Base-by-base conservation (phyloP, 2,888 invertebrate species). In the Andrena hattorfiana region DNA sequence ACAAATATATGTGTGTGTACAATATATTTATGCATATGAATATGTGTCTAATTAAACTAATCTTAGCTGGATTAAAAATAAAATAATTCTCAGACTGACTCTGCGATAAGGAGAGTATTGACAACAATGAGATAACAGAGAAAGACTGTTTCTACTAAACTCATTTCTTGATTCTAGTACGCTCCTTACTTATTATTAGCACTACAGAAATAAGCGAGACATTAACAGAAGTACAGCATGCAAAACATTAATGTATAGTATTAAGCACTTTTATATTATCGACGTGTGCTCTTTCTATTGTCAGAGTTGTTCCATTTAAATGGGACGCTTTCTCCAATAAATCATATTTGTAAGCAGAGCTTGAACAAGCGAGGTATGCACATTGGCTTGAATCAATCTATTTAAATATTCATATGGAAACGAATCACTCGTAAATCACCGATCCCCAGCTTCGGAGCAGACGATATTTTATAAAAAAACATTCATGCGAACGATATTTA, bases 71-170 rank as follows among this genome's bases (percentile, higher is more conserved):
- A 72, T 68, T 67, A 81, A 56, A 83, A 82, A 74, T 83, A 83
- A 83, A 72, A 75, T 64, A 75, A 84, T 71, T 78, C 48, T 83
- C 54, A 83, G 71, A 67, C 49, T 73, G 35, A 85, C 80, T 79
- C 78, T 81, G 64, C 85, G 84, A 85, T 80, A 89, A 90, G 74
- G 85, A 88, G 77, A 86, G 84, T 86, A 85, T 87, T 71, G 75
- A 83, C 60, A 87, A 83, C 75, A 66, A 62, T 80, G 77, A 88
- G 74, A 78, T 75, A 84, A 85, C 63, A 81, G 78, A 86, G 85
- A 76, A 82, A 85, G 81, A 79, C 77, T 72, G 79, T 85, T 83
- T 81, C 74, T 81, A 86, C 70, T 63, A 73, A 87, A 87, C 56
- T 79, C 30, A 84, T 80, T 78, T 81, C 26, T 81, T 80, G 78